Percentiles rank a stretch among this genome's conserved stretches.
Evolutionary conservation across 1,140 invertebrate genomes (phyloP).

Genomic region (Macrosteles quadrilineatus): DNA sequence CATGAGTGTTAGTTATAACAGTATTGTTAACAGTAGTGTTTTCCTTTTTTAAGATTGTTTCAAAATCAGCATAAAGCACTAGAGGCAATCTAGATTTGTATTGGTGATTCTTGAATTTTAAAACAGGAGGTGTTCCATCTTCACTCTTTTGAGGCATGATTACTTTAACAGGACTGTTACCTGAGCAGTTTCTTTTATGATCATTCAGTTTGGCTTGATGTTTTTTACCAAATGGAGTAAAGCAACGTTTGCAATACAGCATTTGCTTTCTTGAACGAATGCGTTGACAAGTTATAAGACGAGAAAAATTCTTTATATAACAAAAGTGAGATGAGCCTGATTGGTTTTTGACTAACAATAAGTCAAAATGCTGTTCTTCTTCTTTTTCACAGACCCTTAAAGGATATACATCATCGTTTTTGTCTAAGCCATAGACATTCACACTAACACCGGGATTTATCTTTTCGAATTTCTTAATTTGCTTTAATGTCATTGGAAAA

Average conservation of each 20-base stretch:
- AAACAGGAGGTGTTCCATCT: not conserved
- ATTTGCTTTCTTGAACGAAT: not conserved
- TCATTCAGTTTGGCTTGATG: not conserved
- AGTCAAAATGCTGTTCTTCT: slow-evolving; percentile 18
- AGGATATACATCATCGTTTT: slow-evolving; percentile 16
- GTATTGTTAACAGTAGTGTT: not conserved
- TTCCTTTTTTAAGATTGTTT: slow-evolving; percentile 16
- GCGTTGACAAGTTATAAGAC: not conserved
- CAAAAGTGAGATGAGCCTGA: slow-evolving; percentile 10
- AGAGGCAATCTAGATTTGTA: slow-evolving; percentile 5
- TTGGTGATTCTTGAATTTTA: slow-evolving; percentile 30
- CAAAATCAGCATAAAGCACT: slow-evolving; percentile 28
- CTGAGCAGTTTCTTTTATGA: slow-evolving; percentile 4
- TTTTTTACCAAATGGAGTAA: slow-evolving; percentile 11
- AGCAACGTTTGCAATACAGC: slow-evolving; percentile 23
- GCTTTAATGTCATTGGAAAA: slow-evolving; percentile 13
- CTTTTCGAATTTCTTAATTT: slow-evolving; percentile 22
- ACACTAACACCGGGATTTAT: slow-evolving; percentile 12
- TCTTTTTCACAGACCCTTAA: not conserved
- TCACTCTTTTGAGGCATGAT: slow-evolving; percentile 3
- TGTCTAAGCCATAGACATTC: slow-evolving; percentile 25
- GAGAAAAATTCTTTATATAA: slow-evolving; percentile 22
- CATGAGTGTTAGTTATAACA: slow-evolving; percentile 8
- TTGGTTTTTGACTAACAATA: slow-evolving; percentile 4
- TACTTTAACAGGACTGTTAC: not conserved